phyloP scores from a whole-genome alignment of 2,797 vertebrate genomes.

The Karalla daura region DNA sequence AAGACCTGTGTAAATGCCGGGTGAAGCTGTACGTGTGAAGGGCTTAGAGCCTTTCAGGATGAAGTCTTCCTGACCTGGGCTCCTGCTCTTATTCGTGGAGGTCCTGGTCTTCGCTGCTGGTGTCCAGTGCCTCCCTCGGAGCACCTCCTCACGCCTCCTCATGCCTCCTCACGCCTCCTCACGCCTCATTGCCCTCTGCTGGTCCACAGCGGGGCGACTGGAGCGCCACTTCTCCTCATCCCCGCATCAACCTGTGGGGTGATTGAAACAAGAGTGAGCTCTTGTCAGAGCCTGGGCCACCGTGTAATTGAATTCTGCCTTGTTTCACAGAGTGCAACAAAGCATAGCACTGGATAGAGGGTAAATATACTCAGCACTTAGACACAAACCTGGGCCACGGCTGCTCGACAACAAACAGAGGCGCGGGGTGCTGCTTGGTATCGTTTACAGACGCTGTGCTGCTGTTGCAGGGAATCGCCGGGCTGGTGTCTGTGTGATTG shows the following conservation, averaged over 20 bases:
- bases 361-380: conserved; percentile 72
- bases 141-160: conserved; percentile 62
- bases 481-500: conserved; percentile 24
- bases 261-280: conserved; percentile 81
- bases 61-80: conserved; percentile 8
- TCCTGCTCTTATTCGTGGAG: conserved; percentile 13
- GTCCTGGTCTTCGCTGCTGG: conserved; percentile 29
- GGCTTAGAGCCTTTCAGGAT: conserved; percentile 10
- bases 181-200: conserved; percentile 66
- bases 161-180: no score
- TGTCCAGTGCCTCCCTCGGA: conserved; percentile 17
- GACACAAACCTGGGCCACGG: conserved; percentile 51
- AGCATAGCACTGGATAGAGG: conserved; percentile 70
- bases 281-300: conserved; percentile 72
- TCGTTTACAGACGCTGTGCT: conserved; percentile 38
- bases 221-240: conserved; percentile 56
- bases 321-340: conserved; percentile 78
- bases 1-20: no score
- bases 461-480: conserved; percentile 18
- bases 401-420: conserved; percentile 55
- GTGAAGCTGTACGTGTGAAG: not conserved
- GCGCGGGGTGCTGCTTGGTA: conserved; percentile 10
- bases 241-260: conserved; percentile 69
- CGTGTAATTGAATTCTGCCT: conserved; percentile 82
- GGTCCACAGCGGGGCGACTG: conserved; percentile 46